These are phyloP conservation scores for Simalia tracyae DNA, from an alignment of 2,797 vertebrate genomes.

Conservation along the genomic window DNA sequence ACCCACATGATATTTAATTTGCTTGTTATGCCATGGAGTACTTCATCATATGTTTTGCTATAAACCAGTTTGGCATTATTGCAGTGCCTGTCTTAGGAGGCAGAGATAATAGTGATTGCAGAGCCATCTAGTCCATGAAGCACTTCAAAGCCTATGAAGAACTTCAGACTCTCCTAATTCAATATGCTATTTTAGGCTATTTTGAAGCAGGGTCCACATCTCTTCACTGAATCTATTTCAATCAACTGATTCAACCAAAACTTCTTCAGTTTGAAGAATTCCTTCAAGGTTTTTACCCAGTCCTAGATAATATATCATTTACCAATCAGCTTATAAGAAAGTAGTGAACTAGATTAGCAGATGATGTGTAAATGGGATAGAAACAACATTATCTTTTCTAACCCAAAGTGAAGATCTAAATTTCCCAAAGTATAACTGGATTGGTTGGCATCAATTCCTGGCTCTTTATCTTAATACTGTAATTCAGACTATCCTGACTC, in stretches of 20 bases:
- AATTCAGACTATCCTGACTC: constrained; percentile 24
- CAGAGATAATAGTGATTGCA: neutral
- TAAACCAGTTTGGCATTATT: neutral
- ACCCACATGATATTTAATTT: neutral
- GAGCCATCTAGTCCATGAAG: neutral
- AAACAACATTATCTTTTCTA: neutral
- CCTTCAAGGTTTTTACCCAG: neutral
- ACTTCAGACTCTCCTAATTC: neutral
- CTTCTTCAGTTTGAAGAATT: neutral
- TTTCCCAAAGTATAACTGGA: neutral
- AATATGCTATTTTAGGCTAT: neutral
- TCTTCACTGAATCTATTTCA: neutral
- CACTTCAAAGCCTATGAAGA: neutral
- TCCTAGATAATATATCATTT: neutral
- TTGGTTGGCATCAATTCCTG: constrained; percentile 1
- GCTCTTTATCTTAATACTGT: neutral
- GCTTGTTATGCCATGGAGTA: neutral
- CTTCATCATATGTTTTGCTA: neutral
- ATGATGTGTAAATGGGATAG: neutral
- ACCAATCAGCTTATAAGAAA: neutral
- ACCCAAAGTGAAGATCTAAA: neutral
- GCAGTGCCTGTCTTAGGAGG: neutral
- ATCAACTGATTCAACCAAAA: neutral
- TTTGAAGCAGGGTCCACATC: neutral
- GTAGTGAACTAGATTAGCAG: neutral